phyloP scores from a whole-genome alignment of 2,797 vertebrate species.

The Tragopan temminckii region DNA sequence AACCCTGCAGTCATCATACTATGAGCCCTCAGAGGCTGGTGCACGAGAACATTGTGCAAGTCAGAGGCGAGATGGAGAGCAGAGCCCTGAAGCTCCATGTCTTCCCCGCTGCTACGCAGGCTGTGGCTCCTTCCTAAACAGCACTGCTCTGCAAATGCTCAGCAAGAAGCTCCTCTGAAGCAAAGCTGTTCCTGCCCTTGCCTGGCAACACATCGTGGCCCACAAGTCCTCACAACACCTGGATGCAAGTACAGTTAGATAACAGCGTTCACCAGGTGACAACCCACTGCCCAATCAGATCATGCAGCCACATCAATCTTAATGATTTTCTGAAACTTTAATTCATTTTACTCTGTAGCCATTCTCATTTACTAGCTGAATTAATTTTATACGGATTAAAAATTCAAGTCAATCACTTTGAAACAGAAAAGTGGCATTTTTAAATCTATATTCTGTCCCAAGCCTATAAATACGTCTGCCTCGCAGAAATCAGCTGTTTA shows the following conservation, averaged over 20 bases:
- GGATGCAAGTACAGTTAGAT: neutral
- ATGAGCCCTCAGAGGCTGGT: neutral
- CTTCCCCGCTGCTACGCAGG: neutral
- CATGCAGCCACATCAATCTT: neutral
- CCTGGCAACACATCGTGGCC: neutral
- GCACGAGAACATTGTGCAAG: neutral
- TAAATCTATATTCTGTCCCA: conserved; percentile 23
- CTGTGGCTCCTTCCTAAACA: neutral
- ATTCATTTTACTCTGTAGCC: conserved; percentile 5
- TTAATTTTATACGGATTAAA: conserved; percentile 54
- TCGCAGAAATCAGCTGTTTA: conserved; percentile 60
- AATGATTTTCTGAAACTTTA: conserved; percentile 37
- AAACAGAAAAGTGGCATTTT: conserved; percentile 53
- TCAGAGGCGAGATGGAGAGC: neutral
- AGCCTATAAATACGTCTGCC: conserved; percentile 64
- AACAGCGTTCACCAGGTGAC: neutral
- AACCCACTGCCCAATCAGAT: neutral
- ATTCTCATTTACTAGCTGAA: conserved; percentile 42
- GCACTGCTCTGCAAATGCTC: neutral
- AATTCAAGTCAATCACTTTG: conserved; percentile 14
- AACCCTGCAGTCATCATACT: neutral
- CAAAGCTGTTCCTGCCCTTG: neutral
- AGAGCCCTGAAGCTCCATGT: neutral
- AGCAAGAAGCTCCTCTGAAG: neutral
- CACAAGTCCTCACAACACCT: neutral